Evolutionary conservation across 1,140 invertebrate species (phyloP), one percentile per base, ranked within the genome.

Genomic region (Mya arenaria): DNA sequence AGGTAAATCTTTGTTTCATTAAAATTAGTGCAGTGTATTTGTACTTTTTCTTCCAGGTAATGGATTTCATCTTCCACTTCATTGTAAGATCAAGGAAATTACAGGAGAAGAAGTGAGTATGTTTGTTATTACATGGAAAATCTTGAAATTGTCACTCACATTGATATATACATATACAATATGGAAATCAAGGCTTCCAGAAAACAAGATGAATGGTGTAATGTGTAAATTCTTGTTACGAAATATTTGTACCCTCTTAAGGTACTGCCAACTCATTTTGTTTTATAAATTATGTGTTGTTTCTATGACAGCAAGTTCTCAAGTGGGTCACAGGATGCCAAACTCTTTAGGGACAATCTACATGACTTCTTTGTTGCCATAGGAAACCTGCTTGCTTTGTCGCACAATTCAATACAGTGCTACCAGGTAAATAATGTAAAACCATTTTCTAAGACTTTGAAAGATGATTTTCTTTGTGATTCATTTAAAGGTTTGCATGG

Each of bases 401-500:
- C 60, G 15, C 65, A 82, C 4, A 60, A 78, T 15, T 82, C 56
- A 48, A 58, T 82, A 8, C 84, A 87, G 56, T 80, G 71, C 13
- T 84, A 84, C 19, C 86, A 87, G 84, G 86, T 85, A 56, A 30
- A n/a, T n/a, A n/a, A n/a, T n/a, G n/a, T n/a, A n/a, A n/a, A n/a
- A n/a, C n/a, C n/a, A n/a, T n/a, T n/a, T n/a, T n/a, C n/a, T n/a
- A n/a, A n/a, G n/a, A n/a, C n/a, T n/a, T n/a, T n/a, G n/a, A n/a
- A n/a, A n/a, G n/a, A n/a, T n/a, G n/a, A n/a, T n/a, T n/a, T n/a
- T 48, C n/a, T 15, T n/a, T 48, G 44, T n/a, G 13, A 48, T 48
- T 48, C 13, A 15, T 48, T 98, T 32, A 96, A 96, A 87, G 97
- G 97, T 88, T 96, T 97, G 86, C n/a, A n/a, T n/a, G n/a, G n/a